Conservation (phyloP, 1,140 invertebrate species). For the Drosophila kurseongensis region DNA sequence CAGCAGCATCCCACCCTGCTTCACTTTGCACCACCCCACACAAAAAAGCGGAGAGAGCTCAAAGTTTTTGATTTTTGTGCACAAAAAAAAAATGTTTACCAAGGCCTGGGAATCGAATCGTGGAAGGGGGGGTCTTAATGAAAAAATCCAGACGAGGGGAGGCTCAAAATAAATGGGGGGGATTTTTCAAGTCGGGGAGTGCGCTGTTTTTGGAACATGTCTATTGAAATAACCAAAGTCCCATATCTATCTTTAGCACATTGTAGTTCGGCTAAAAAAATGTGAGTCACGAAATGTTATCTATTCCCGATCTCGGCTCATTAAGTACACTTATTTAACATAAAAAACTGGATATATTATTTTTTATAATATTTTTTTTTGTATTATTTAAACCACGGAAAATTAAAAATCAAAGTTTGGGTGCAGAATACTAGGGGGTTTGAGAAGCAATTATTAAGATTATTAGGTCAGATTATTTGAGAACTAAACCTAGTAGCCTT, state of each 20-base stretch:
- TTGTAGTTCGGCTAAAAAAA: too few species aligned
- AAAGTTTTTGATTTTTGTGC: conserved; percentile 75
- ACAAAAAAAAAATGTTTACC: conserved; percentile 52
- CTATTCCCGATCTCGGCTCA: too few species aligned
- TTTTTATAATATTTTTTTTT: too few species aligned
- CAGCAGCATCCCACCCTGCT: conserved; percentile 4
- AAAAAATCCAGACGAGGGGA: neutral
- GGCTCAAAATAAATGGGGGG: neutral
- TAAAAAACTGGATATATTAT: too few species aligned
- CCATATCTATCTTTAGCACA: neutral
- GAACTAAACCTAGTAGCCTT: too few species aligned
- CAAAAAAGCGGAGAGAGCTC: conserved; percentile 24
- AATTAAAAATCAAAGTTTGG: too few species aligned
- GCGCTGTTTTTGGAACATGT: neutral
- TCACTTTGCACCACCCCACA: neutral
- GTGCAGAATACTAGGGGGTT: too few species aligned
- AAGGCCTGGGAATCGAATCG: conserved; percentile 35
- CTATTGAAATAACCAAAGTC: neutral
- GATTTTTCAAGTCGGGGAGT: neutral
- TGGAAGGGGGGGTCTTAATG: neutral
- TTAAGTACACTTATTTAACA: too few species aligned
- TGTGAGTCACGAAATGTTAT: too few species aligned
- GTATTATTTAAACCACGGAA: too few species aligned
- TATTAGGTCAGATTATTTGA: too few species aligned
- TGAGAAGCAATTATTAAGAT: too few species aligned